Conservation (phyloP, 1,140 invertebrate species). For the Ips typographus region DNA sequence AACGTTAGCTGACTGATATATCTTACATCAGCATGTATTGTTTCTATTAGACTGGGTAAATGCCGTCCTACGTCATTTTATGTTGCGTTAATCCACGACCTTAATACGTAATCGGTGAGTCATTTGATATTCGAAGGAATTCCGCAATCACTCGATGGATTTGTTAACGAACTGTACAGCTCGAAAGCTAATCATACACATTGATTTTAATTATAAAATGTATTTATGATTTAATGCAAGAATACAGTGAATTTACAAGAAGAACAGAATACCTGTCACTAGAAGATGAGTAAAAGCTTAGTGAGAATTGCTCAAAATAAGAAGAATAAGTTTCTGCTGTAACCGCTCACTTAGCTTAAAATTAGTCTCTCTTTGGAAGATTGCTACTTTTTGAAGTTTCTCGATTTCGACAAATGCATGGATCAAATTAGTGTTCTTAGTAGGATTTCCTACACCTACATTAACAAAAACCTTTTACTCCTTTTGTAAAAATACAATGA, state of each 20-base stretch:
- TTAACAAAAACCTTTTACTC: no score
- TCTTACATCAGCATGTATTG: constrained; percentile 5
- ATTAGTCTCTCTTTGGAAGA: no score
- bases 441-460: no score
- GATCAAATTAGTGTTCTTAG: no score
- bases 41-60: constrained; percentile 3
- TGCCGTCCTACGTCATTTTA: constrained; percentile 9
- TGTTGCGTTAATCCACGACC: constrained; percentile 8
- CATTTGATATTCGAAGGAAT: constrained; percentile 14
- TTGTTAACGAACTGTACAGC: background rate
- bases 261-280: no score
- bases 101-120: constrained; percentile 27
- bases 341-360: no score
- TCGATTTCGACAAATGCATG: no score
- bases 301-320: no score
- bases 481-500: no score
- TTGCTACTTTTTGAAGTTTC: no score
- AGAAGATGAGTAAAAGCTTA: no score
- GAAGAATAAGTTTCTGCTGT: no score
- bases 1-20: background rate
- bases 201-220: background rate
- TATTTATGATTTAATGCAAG: background rate
- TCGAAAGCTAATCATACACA: background rate
- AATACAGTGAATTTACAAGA: background rate
- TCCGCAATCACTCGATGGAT: constrained; percentile 5